These are phyloP conservation scores for Scaptomyza pallida DNA, from an alignment of 1,140 invertebrate genomes.

Conservation along the genomic window DNA sequence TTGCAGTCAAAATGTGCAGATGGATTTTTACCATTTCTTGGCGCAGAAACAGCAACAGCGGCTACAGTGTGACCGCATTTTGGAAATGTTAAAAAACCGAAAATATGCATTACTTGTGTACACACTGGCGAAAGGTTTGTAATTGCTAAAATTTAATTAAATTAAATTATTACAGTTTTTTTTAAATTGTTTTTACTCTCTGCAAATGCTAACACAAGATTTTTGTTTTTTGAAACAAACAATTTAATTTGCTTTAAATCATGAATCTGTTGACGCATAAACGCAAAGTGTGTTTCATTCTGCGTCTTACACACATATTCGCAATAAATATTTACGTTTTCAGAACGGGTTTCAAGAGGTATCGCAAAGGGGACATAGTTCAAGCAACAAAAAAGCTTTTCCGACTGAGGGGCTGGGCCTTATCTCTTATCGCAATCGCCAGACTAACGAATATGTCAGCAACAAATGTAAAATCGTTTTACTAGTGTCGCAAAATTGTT, in stretches of 20 bases:
- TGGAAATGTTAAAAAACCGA: background rate
- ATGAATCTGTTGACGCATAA: conserved; percentile 25
- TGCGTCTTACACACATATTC: conserved; percentile 17
- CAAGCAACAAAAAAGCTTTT: conserved; percentile 21
- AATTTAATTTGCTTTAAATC: background rate
- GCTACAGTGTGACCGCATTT: conserved; percentile 17
- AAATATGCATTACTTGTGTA: background rate
- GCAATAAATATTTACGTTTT: conserved; percentile 60
- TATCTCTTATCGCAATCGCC: conserved; percentile 64
- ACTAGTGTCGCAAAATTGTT: conserved; percentile 28
- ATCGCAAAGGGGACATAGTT: conserved; percentile 33
- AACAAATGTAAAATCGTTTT: conserved; percentile 43
- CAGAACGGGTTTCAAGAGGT: conserved; percentile 39
- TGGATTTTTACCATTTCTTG: background rate
- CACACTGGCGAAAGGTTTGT: conserved; percentile 6
- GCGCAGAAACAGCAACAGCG: background rate
- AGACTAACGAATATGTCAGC: conserved; percentile 43
- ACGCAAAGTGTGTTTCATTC: conserved; percentile 8
- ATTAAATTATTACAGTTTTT: too few relatives aligned
- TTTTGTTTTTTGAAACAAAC: background rate
- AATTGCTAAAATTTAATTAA: too few relatives aligned
- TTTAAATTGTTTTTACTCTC: background rate
- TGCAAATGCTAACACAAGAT: background rate
- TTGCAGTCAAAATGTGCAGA: background rate
- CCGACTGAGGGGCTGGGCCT: conserved; percentile 56